Conservation (phyloP, 2,888 invertebrate species). For the Ditylenchus weischeri region DNA sequence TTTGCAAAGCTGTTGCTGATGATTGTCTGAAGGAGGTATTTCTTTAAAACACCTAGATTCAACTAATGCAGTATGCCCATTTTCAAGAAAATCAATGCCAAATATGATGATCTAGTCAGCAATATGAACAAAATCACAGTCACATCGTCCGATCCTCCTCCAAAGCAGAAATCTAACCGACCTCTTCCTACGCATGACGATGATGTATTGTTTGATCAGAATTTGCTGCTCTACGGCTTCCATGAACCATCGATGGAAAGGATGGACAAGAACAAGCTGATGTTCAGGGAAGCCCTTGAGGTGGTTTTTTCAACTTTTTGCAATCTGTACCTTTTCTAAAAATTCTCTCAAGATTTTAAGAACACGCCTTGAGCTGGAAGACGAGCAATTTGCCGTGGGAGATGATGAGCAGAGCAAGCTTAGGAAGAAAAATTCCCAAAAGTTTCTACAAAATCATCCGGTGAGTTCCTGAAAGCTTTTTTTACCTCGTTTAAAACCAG, state of each 20-base stretch:
- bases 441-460: constrained; percentile 22
- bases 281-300: constrained; percentile 52
- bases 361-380: constrained; percentile 37
- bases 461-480: constrained; percentile 14
- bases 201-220: too few relatives aligned
- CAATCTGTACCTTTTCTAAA: neutral
- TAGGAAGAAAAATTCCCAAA: neutral
- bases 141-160: constrained; percentile 46
- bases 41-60: neutral
- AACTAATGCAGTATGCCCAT: neutral
- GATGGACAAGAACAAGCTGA: constrained; percentile 47
- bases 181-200: too few relatives aligned
- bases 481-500: neutral
- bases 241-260: constrained; percentile 50
- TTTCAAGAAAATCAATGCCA: constrained; percentile 41
- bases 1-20: constrained; percentile 39
- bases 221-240: constrained; percentile 43
- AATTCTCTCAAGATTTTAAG: constrained; percentile 37
- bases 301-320: constrained; percentile 27
- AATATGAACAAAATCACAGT: constrained; percentile 52
- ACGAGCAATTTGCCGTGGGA: constrained; percentile 14
- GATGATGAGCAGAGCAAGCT: neutral
- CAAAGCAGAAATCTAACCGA: constrained; percentile 10
- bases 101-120: constrained; percentile 42
- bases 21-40: constrained; percentile 32